Evolutionary conservation across 2,797 vertebrate species (phyloP).

Genomic region (Ptychadena robeensis): DNA sequence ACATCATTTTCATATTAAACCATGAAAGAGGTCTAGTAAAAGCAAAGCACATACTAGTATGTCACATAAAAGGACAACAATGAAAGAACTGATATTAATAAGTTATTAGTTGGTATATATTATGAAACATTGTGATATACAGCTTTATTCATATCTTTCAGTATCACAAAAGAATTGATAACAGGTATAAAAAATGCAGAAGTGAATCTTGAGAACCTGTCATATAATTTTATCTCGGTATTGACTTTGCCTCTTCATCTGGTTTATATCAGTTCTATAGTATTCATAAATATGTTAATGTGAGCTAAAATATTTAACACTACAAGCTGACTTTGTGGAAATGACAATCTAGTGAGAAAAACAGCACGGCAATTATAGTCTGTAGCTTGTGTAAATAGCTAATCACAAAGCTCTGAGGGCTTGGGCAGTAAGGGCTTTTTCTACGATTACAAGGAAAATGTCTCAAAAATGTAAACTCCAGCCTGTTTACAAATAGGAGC

Average conservation of each 20-base stretch:
- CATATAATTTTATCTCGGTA: constrained; percentile 9
- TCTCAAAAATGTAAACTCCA: too few species aligned
- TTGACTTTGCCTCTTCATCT: constrained; percentile 7
- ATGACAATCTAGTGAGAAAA: neutral
- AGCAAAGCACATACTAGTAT: neutral
- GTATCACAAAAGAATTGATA: constrained; percentile 42
- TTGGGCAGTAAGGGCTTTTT: neutral
- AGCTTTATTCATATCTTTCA: constrained; percentile 22
- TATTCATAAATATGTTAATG: constrained; percentile 28
- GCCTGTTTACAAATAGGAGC: too few species aligned
- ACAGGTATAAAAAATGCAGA: constrained; percentile 38
- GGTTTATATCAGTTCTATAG: constrained; percentile 18
- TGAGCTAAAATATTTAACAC: constrained; percentile 29
- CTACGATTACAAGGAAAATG: too few species aligned
- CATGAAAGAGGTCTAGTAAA: neutral
- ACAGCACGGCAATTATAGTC: neutral
- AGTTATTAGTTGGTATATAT: constrained; percentile 30
- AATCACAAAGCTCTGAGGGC: neutral
- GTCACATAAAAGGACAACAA: neutral
- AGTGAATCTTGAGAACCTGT: constrained; percentile 29
- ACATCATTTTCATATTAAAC: neutral
- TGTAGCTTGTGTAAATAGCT: neutral
- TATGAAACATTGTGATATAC: constrained; percentile 25
- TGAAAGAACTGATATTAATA: constrained; percentile 22
- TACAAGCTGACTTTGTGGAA: neutral